A percentile compares a stretch with the other conserved stretches of the same genome.
Evolutionary conservation across 1,140 invertebrate species (phyloP).

Genomic region (Tribolium madens): DNA sequence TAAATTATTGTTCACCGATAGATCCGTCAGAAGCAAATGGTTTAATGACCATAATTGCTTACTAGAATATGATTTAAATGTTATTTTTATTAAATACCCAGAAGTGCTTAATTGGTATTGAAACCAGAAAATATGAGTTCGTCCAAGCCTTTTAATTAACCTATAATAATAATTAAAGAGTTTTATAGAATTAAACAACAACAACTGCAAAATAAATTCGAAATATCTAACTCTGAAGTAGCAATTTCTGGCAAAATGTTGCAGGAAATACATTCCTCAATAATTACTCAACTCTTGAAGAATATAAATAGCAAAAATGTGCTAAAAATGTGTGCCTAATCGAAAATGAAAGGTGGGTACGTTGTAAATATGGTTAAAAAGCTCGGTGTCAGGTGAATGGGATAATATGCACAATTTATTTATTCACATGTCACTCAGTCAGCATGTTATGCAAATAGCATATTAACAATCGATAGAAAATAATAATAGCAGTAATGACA

Average conservation of each 20-base stretch:
- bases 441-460: conserved; percentile 14
- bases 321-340: not conserved
- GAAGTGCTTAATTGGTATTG: not conserved
- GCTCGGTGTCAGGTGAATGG: conserved; percentile 10
- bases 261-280: not conserved
- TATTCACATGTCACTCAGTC: conserved; percentile 18
- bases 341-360: not conserved
- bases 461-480: conserved; percentile 28
- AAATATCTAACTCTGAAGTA: not conserved
- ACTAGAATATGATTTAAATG: not conserved
- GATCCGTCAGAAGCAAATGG: too few species aligned
- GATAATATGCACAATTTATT: conserved; percentile 16
- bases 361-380: conserved; percentile 1
- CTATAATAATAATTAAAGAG: not conserved
- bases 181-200: not conserved
- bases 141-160: not conserved
- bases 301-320: not conserved
- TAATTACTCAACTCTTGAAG: not conserved
- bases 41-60: too few species aligned
- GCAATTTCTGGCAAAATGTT: not conserved
- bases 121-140: not conserved
- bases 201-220: not conserved
- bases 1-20: too few species aligned
- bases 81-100: not conserved
- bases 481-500: conserved; percentile 25